A percentile compares a stretch with the other conserved stretches of the same genome.
These are phyloP conservation scores for Microctonus aethiopoides DNA, from an alignment of 2,888 invertebrate genomes.

Conservation along the genomic window DNA sequence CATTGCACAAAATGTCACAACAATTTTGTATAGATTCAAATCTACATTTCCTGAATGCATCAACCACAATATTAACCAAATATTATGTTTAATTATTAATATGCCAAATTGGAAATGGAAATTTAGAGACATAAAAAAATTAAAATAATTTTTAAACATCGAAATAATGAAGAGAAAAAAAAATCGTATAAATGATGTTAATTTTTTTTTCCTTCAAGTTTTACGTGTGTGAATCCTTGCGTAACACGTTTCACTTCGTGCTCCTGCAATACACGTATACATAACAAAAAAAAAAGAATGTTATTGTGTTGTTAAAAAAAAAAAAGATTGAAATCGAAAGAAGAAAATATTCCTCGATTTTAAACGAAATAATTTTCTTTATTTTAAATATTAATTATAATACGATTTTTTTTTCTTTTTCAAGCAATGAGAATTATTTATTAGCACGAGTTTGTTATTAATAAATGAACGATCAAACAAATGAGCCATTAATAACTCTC, in stretches of 20 bases:
- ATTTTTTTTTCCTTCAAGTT: neutral
- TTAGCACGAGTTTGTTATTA: neutral
- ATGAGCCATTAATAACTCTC: neutral
- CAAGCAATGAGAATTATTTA: neutral
- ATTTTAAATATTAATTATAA: too few species aligned
- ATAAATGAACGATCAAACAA: neutral
- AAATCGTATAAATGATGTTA: neutral
- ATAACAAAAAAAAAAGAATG: neutral
- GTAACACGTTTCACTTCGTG: constrained; percentile 19
- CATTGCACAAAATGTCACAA: neutral
- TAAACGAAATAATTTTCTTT: too few species aligned
- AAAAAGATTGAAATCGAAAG: neutral
- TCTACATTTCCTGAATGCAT: neutral
- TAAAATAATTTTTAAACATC: neutral
- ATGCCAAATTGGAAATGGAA: neutral
- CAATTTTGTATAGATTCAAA: neutral
- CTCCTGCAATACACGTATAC: neutral
- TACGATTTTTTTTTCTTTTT: too few species aligned
- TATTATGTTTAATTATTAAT: neutral
- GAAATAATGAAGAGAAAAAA: neutral
- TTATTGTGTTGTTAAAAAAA: neutral
- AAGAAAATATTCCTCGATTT: neutral
- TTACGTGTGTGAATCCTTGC: constrained; percentile 19
- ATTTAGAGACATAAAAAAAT: neutral
- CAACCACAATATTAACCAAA: neutral